These are phyloP conservation scores for Neoniphon sammara DNA, from an alignment of 2,797 vertebrate species.

Conservation along the genomic window DNA sequence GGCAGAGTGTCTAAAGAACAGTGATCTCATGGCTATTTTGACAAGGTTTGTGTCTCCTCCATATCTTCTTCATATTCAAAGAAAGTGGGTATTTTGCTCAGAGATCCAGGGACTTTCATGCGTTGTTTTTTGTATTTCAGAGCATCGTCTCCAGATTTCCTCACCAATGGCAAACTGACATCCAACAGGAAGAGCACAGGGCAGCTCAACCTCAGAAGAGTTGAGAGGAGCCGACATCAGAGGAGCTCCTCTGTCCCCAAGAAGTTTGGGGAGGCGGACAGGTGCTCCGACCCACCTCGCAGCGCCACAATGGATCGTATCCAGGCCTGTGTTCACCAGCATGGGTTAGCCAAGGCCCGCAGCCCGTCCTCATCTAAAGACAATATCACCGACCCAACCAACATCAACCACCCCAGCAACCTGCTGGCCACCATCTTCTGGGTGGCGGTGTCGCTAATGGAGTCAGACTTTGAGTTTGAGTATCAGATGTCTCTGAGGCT, in stretches of 20 bases:
- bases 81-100: neutral
- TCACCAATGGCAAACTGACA: constrained; percentile 88
- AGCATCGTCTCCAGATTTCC: constrained; percentile 93
- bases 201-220: constrained; percentile 87
- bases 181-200: constrained; percentile 95
- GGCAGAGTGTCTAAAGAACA: constrained; percentile 97
- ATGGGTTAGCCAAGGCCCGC: constrained; percentile 83
- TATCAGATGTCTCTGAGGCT: constrained; percentile 95
- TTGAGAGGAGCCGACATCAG: constrained; percentile 92
- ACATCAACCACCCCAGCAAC: constrained; percentile 94
- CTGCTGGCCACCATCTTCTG: constrained; percentile 96
- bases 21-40: constrained; percentile 90
- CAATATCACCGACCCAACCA: constrained; percentile 86
- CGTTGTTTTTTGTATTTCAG: constrained; percentile 72
- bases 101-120: neutral
- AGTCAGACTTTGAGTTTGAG: constrained; percentile 99
- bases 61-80: neutral
- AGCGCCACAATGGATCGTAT: constrained; percentile 96
- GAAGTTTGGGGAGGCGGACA: constrained; percentile 91
- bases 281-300: constrained; percentile 89
- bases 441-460: constrained; percentile 97
- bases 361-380: constrained; percentile 89
- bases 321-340: constrained; percentile 93
- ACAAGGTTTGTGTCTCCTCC: constrained; percentile 85
- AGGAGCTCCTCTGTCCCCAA: constrained; percentile 98